Evolutionary conservation across 1,140 invertebrate genomes (phyloP), one percentile per base, ranked within the genome.

Genomic region (Listronotus bonariensis): DNA sequence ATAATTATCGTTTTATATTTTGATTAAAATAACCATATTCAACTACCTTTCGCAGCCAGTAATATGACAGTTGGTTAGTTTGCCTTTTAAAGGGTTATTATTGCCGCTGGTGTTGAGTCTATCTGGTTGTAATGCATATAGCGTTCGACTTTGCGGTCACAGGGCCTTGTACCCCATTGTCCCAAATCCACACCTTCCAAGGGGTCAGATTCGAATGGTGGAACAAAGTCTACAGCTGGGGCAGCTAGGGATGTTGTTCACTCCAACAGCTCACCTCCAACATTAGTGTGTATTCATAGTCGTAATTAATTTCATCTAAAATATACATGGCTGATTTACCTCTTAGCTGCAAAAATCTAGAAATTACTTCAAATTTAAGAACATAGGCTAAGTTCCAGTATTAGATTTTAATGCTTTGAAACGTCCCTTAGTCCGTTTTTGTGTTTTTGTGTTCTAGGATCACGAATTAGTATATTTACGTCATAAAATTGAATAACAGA

Each of bases 21-120:
- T 20, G 15, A 6, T 32, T 36, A 17, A 12, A 17, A 12, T 72
- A 60, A 59, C 40, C 17, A 7, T 32, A 1, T 51, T 38, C 18
- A 36, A 15, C 10, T 81, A 92, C 90, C 92, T 90, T 79, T 94
- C 92, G 76, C 93, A 96, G 68, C 92, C 91, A 15, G 91, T 92
- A 26, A 88, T 85, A 74, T 95, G 92, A 75, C 93, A 96, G 76
- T 95, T 95, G 0, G 92, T 95, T 0, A 96, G 81, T 77, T 93
- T 92, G n/a, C 92, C 93, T 80, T 95, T 91, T 0, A 92, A 78
- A 4, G 89, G 89, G 76, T 89, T 88, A 65, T 86, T 88, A 69
- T 85, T 83, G 1, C 88, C 88, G 66, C 89, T 91, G 36, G 89
- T 89, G 68, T 90, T 92, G 6, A 95, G 83, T 60, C 89, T 83